Evolutionary conservation across 2,888 invertebrate genomes (phyloP), one percentile per base, ranked within the genome.

Genomic region (Drosophila mayaguana): DNA sequence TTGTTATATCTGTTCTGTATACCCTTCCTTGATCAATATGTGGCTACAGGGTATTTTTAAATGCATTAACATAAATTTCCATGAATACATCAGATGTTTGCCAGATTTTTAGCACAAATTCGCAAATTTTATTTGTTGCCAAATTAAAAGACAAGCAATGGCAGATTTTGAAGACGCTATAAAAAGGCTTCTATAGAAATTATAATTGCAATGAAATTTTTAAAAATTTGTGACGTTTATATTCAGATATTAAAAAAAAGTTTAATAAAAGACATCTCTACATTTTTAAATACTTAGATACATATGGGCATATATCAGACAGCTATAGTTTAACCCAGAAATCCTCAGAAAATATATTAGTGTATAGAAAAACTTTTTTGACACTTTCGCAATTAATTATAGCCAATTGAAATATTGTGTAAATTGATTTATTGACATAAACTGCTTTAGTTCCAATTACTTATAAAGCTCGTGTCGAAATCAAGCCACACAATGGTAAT

Each of bases 401-500:
- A 59, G 48, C 62, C 61, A 81, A 78, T 78, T 53, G 55, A 54
- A 81, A 28, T 59, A 12, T 34, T 63, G 60, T 72, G 60, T 43
- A 57, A 66, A 55, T 43, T 80, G 60, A 72, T 61, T 72, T 81
- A 78, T 81, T 77, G 73, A 63, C 66, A 68, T 50, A 57, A 54
- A 57, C 51, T 43, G 63, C 73, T 68, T 59, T 63, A 78, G 74
- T 73, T 63, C 50, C 79, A 81, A 81, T 81, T 78, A 73, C 63
- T 62, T 54, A 50, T 36, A 57, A 63, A 62, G 66, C 62, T 18
- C 54, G 32, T 64, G 57, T 51, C 64, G 68, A 78, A 78, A 78
- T 72, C 67, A 63, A 67, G 54, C 45, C 53, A 36, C 22, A 71
- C 65, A 72, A 78, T 63, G 61, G 34, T 42, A 63, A 56, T 78